Percentiles rank a stretch among this genome's conserved stretches.
Conservation (phyloP, 1,140 invertebrate species). For the Drosophila pseudoobscura region DNA sequence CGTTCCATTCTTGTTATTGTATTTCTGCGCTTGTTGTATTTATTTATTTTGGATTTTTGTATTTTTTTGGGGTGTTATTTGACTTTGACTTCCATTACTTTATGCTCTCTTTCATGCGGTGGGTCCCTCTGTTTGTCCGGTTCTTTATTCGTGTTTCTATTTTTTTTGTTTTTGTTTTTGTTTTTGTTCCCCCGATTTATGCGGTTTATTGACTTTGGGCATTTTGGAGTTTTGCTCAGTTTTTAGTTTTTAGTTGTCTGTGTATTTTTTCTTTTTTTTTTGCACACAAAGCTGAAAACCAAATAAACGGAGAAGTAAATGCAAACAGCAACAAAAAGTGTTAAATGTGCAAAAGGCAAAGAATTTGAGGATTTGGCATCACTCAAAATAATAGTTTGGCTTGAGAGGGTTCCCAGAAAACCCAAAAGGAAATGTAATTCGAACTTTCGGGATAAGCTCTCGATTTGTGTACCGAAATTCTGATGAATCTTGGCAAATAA, state of each 20-base stretch:
- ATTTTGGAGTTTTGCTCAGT: constrained; percentile 29
- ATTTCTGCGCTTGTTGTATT: no score
- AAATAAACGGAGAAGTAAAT: constrained; percentile 65
- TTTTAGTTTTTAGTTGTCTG: neutral
- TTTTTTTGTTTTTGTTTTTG: constrained; percentile 38
- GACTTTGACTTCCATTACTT: constrained; percentile 16
- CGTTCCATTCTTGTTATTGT: no score
- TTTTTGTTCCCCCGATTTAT: constrained; percentile 31
- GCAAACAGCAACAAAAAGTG: constrained; percentile 53
- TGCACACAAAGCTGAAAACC: constrained; percentile 63
- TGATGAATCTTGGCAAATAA: no score
- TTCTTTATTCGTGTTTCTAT: constrained; percentile 25
- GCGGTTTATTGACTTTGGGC: constrained; percentile 73
- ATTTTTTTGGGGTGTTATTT: constrained; percentile 3
- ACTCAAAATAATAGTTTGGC: no score
- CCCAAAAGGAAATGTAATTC: no score
- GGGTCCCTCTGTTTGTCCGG: constrained; percentile 29
- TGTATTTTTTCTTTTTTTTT: constrained; percentile 56
- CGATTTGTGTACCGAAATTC: no score
- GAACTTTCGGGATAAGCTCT: no score
- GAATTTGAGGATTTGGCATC: neutral
- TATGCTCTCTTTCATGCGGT: constrained; percentile 34
- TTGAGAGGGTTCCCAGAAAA: no score
- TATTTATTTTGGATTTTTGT: no score
- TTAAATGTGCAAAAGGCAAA: constrained; percentile 28